Conservation (phyloP, 2,113 vertebrate genomes). For the Gymnarchus niloticus region DNA sequence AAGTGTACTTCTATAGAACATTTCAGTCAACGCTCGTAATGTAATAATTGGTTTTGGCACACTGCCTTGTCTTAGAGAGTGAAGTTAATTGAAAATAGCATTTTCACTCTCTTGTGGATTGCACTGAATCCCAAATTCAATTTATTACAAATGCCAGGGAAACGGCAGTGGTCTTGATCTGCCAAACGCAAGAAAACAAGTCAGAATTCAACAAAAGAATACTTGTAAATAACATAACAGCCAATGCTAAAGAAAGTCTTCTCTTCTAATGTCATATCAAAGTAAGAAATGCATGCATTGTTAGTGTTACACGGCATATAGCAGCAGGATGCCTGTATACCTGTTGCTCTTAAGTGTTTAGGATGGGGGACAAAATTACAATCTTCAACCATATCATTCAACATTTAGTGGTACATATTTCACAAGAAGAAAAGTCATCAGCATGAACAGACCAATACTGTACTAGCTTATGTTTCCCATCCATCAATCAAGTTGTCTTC, state of each 20-base stretch:
- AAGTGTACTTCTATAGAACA: conserved; percentile 28
- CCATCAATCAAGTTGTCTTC: conserved; percentile 44
- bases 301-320: neutral
- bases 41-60: conserved; percentile 42
- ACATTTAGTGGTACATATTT: neutral
- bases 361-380: neutral
- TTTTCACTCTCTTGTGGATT: conserved; percentile 34
- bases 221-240: neutral
- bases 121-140: conserved; percentile 30
- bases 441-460: neutral
- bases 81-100: conserved; percentile 46
- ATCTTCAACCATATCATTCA: neutral
- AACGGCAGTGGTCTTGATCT: conserved; percentile 19
- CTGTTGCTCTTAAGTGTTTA: neutral
- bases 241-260: neutral
- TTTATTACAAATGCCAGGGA: conserved; percentile 23
- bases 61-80: conserved; percentile 36
- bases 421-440: conserved; percentile 4
- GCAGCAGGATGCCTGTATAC: neutral
- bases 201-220: neutral
- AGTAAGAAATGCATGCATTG: neutral
- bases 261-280: neutral
- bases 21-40: conserved; percentile 29
- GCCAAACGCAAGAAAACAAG: conserved; percentile 1
- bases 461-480: conserved; percentile 24